These are phyloP conservation scores for Limnephilus rhombicus DNA, from an alignment of 2,888 invertebrate species.

Conservation along the genomic window DNA sequence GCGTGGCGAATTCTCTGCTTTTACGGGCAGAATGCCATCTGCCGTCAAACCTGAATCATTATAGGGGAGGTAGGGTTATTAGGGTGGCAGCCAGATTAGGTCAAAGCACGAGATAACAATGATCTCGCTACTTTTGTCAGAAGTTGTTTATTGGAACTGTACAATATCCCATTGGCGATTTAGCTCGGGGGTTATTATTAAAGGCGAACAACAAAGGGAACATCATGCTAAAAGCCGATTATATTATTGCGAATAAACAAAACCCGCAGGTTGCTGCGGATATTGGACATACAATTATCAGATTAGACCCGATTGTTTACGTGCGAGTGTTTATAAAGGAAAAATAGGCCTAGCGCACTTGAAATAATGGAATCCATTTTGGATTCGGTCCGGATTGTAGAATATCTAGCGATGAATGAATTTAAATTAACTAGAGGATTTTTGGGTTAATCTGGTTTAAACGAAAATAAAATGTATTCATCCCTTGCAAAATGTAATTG, in stretches of 20 bases:
- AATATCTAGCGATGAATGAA: slow-evolving; percentile 10
- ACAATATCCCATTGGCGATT: slow-evolving; percentile 54
- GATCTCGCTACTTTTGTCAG: slow-evolving; percentile 41
- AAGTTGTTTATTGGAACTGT: slow-evolving; percentile 60
- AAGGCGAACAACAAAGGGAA: slow-evolving; percentile 53
- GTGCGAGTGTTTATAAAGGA: slow-evolving; percentile 11
- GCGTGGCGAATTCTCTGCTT: slow-evolving; percentile 14
- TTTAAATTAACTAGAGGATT: background rate
- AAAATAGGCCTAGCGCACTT: background rate
- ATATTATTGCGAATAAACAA: slow-evolving; percentile 56
- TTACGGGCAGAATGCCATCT: slow-evolving; percentile 35
- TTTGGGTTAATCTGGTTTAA: background rate
- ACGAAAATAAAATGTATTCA: background rate
- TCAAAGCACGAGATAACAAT: slow-evolving; percentile 57
- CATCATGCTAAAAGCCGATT: slow-evolving; percentile 59
- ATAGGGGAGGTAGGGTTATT: slow-evolving; percentile 46
- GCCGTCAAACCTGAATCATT: slow-evolving; percentile 28
- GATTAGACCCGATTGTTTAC: slow-evolving; percentile 39
- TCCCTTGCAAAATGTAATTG: slow-evolving; percentile 16
- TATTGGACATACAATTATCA: slow-evolving; percentile 42
- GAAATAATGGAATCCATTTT: slow-evolving; percentile 17
- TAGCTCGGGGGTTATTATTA: slow-evolving; percentile 52
- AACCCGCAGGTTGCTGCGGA: slow-evolving; percentile 33
- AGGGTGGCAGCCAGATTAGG: slow-evolving; percentile 51
- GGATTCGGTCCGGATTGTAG: background rate